Percentiles rank a stretch among this genome's conserved stretches.
Evolutionary conservation across 2,888 invertebrate species (phyloP).

Genomic region (Chironomus riparius): DNA sequence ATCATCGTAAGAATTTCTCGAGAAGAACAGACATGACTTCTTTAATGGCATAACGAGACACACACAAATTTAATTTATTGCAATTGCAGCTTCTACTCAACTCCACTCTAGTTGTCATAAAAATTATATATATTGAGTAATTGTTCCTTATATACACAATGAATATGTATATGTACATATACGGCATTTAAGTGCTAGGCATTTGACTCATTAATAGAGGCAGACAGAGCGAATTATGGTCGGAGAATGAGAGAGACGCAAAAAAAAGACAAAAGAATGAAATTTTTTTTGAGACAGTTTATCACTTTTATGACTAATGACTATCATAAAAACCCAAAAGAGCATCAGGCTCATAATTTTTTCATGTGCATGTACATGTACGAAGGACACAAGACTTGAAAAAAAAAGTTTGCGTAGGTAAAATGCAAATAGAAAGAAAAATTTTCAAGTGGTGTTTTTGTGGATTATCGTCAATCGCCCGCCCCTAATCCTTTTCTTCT

Average conservation of each 20-base stretch:
- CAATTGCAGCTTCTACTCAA: constrained; percentile 14
- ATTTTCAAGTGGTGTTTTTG: constrained; percentile 24
- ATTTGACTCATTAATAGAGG: constrained; percentile 22
- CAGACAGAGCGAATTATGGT: constrained; percentile 22
- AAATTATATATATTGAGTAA: constrained; percentile 25
- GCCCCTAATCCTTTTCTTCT: constrained; percentile 24
- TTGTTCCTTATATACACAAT: constrained; percentile 6
- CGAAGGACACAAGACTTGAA: background rate
- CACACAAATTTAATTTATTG: constrained; percentile 25
- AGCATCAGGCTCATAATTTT: too few relatives aligned
- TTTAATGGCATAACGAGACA: constrained; percentile 23
- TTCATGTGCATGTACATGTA: background rate
- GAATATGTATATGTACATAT: background rate
- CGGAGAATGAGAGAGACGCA: background rate
- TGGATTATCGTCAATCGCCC: constrained; percentile 22
- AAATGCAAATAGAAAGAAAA: background rate
- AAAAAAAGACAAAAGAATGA: background rate
- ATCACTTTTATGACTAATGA: constrained; percentile 21
- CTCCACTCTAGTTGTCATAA: constrained; percentile 8
- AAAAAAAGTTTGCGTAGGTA: background rate
- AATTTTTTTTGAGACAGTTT: constrained; percentile 18
- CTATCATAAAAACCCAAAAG: constrained; percentile 14
- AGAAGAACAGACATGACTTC: constrained; percentile 6
- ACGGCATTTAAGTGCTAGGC: constrained; percentile 7
- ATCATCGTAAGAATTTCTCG: background rate